A percentile compares a stretch with the other conserved stretches of the same genome.
These are phyloP conservation scores for Rhincodon typus DNA, from an alignment of 2,797 vertebrate species.

Conservation along the genomic window DNA sequence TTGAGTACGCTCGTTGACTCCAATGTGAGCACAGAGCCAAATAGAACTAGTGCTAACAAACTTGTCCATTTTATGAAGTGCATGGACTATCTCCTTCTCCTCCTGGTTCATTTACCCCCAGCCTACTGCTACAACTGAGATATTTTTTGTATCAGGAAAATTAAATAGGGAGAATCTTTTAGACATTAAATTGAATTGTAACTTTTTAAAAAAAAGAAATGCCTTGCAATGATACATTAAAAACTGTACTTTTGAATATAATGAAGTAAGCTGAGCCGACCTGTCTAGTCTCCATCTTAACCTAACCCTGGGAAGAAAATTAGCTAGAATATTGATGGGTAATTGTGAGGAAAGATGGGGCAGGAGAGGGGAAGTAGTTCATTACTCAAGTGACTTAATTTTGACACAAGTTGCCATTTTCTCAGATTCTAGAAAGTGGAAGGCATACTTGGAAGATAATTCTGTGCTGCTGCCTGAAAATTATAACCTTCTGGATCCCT, in stretches of 20 bases:
- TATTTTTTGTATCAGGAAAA: not conserved
- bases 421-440: not conserved
- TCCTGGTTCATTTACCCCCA: not conserved
- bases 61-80: not conserved
- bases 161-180: not conserved
- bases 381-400: not conserved
- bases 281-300: not conserved
- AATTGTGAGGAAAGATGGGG: not conserved
- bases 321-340: not conserved
- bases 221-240: not conserved
- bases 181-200: not conserved
- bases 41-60: not conserved
- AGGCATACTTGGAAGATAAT: not conserved
- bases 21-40: not conserved
- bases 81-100: not conserved
- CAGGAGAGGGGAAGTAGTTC: not conserved
- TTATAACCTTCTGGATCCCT: not conserved
- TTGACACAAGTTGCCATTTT: not conserved
- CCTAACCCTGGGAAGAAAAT: not conserved
- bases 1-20: not conserved
- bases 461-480: not conserved
- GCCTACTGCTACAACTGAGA: not conserved
- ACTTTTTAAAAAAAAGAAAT: not conserved
- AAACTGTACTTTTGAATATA: not conserved
- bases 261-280: not conserved